A percentile compares a stretch with the other conserved stretches of the same genome.
Conservation (phyloP, 2,797 vertebrate species). For the Enteromius viviparus region DNA sequence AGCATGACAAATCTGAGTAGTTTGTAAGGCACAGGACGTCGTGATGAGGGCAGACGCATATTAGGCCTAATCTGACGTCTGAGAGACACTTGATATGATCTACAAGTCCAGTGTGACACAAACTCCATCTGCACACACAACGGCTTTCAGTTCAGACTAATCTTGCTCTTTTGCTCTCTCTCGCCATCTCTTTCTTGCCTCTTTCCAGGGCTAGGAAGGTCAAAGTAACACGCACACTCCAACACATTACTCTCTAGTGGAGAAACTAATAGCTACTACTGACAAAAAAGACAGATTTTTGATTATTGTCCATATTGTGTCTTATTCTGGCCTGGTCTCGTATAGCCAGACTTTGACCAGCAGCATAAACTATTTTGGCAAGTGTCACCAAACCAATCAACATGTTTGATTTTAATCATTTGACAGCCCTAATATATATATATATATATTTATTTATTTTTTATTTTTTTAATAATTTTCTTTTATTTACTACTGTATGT, state of each 20-base stretch:
- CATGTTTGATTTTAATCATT: too few relatives aligned
- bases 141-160: slow-evolving; percentile 1
- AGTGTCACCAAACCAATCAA: too few relatives aligned
- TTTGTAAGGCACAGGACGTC: slow-evolving; percentile 27
- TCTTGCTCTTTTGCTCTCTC: slow-evolving; percentile 6
- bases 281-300: neutral
- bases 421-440: too few relatives aligned
- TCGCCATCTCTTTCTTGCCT: neutral
- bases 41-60: slow-evolving; percentile 35
- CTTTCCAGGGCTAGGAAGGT: slow-evolving; percentile 41
- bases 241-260: slow-evolving; percentile 16
- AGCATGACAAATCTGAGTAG: slow-evolving; percentile 32
- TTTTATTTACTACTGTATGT: too few relatives aligned
- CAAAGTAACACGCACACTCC: slow-evolving; percentile 11
- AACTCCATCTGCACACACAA: slow-evolving; percentile 30
- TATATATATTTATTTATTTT: too few relatives aligned
- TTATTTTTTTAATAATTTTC: too few relatives aligned
- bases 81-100: slow-evolving; percentile 45
- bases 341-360: slow-evolving; percentile 9
- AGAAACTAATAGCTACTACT: slow-evolving; percentile 8
- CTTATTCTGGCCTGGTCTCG: neutral
- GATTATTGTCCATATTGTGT: neutral
- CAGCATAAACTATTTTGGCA: neutral
- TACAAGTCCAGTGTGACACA: slow-evolving; percentile 36
- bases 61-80: slow-evolving; percentile 45